Conservation (phyloP, 2,113 vertebrate species). For the Vulpes ferrilata region DNA sequence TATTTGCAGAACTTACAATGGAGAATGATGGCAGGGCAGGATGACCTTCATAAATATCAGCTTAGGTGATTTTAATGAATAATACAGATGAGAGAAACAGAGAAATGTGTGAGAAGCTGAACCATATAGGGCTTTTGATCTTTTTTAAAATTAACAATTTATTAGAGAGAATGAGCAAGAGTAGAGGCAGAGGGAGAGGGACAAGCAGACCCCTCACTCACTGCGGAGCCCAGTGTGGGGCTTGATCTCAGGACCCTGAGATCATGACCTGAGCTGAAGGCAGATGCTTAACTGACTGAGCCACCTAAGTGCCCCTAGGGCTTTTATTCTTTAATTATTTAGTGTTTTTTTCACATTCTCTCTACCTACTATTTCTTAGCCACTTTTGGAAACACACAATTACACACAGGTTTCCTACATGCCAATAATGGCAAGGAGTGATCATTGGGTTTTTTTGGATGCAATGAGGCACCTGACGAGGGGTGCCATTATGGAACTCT, state of each 20-base stretch:
- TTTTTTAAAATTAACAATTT: not conserved
- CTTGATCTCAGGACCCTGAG: not conserved
- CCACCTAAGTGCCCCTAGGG: not conserved
- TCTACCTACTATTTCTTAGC: not conserved
- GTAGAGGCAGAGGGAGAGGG: not conserved
- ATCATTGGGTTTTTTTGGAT: not conserved
- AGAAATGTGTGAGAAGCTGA: not conserved
- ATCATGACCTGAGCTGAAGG: not conserved
- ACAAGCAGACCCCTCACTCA: not conserved
- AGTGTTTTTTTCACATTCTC: not conserved
- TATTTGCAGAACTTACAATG: not conserved
- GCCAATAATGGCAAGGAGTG: not conserved
- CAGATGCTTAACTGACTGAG: not conserved
- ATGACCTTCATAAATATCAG: not conserved
- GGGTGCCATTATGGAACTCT: not conserved
- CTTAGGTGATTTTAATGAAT: not conserved
- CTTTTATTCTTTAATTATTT: not conserved
- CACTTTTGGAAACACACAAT: not conserved
- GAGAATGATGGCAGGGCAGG: not conserved
- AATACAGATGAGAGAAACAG: not conserved
- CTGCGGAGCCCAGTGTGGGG: not conserved
- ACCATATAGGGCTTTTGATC: not conserved
- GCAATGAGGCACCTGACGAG: not conserved
- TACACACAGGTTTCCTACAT: not conserved
- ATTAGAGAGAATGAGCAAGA: not conserved